Base-by-base conservation (phyloP, 2,113 vertebrate species). In the Brachypodius melanocephalos region DNA sequence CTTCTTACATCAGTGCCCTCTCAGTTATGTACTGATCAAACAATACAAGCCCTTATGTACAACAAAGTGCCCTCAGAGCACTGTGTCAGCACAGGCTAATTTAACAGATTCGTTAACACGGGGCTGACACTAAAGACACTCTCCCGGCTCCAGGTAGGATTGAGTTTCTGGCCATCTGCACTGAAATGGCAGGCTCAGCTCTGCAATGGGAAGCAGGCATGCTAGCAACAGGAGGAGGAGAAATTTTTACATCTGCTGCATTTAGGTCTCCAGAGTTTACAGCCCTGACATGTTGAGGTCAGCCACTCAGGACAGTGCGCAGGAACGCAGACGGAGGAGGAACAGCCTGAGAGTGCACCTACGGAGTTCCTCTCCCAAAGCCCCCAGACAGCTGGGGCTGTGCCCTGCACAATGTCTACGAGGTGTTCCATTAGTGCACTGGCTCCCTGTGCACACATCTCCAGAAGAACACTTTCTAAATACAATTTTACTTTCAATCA, bases 31-130 rank as follows among this genome's bases (percentile, higher is more conserved):
- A 93, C 61, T 65, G 90, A 96, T 95, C 94, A 97, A 97, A 97
- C 94, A 98, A 96, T 92, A 94, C 93, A 85, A 96, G 86, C 85
- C 95, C 96, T 97, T 79, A 92, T 74, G 95, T 93, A 96, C 76
- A 97, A 97, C 96, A 97, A 96, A 98, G 90, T 85, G 88, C 80
- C 91, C 94, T 95, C 95, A 89, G 94, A 51, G 97, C 20, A 3
- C 87, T 38, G 55, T 97, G 96, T 97, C 96, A 97, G 96, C 95
- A 91, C 89, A 77, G 93, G 94, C 96, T 97, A 97, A 97, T 97
- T 97, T 95, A 96, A 93, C 91, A 92, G 96, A 96, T 91, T 98
- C 96, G 97, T 97, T 98, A 98, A 97, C 96, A 96, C 17, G 1
- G 67, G 82, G 96, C 95, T 97, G 97, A 97, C 93, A 97, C 86